These are phyloP conservation scores for Carassius gibelio DNA, from an alignment of 2,113 vertebrate species.

Conservation along the genomic window DNA sequence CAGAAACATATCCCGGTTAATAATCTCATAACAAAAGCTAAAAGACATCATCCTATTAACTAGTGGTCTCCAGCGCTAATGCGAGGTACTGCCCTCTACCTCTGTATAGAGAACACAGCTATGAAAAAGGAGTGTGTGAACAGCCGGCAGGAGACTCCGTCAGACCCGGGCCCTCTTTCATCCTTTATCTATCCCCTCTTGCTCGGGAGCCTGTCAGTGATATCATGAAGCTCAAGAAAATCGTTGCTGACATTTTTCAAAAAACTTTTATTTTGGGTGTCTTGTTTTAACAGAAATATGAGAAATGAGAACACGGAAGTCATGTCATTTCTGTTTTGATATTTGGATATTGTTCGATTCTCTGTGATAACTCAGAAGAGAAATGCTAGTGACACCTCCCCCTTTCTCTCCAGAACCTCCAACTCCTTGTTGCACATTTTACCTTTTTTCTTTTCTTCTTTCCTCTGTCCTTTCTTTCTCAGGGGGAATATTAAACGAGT, in stretches of 20 bases:
- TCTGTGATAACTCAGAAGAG: not conserved
- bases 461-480: slow-evolving; percentile 70
- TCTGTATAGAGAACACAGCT: slow-evolving; percentile 85
- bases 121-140: slow-evolving; percentile 90
- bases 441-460: slow-evolving; percentile 74
- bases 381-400: slow-evolving; percentile 34
- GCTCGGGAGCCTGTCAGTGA: slow-evolving; percentile 85
- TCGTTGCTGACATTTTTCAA: not conserved
- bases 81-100: slow-evolving; percentile 91
- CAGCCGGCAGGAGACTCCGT: slow-evolving; percentile 82
- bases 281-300: not conserved
- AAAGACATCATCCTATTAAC: slow-evolving; percentile 99
- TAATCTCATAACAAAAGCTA: slow-evolving; percentile 99
- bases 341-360: slow-evolving; percentile 30
- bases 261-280: not conserved
- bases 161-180: slow-evolving; percentile 73
- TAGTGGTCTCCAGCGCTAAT: slow-evolving; percentile 97
- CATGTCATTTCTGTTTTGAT: not conserved
- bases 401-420: slow-evolving; percentile 68
- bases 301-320: not conserved
- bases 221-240: slow-evolving; percentile 81
- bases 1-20: slow-evolving; percentile 94
- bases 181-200: slow-evolving; percentile 88
- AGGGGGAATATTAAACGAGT: slow-evolving; percentile 85
- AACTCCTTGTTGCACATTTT: slow-evolving; percentile 87